Percentiles rank a stretch among this genome's conserved stretches.
Evolutionary conservation across 2,113 vertebrate species (phyloP).

Genomic region (Prolemur simus): DNA sequence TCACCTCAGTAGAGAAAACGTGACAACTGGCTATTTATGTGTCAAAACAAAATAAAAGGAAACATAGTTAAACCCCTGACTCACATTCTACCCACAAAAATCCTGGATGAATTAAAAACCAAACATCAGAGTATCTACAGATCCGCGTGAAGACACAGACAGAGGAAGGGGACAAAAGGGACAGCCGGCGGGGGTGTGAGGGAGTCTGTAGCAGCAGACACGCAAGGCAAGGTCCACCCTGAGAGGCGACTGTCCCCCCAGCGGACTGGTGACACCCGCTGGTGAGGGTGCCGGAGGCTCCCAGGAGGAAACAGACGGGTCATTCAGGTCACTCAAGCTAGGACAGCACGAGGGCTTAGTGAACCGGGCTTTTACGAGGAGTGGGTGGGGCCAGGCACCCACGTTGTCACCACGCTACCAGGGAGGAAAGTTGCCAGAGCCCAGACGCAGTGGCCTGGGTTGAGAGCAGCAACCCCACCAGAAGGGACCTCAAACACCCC

Average conservation of each 20-base stretch:
- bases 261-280: fast-evolving
- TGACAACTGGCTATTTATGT: fast-evolving
- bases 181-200: fast-evolving
- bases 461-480: no score
- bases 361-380: background rate
- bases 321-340: no score
- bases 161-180: fast-evolving
- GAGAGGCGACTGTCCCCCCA: no score
- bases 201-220: background rate
- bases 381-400: background rate
- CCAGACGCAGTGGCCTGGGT: background rate
- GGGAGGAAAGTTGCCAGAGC: background rate
- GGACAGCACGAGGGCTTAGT: background rate
- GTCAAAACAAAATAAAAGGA: background rate
- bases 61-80: background rate
- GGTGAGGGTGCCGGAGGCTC: background rate
- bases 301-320: fast-evolving
- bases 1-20: fast-evolving
- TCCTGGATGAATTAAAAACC: background rate
- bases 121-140: background rate
- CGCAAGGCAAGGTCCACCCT: fast-evolving
- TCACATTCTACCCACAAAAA: background rate
- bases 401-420: fast-evolving
- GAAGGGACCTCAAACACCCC: background rate
- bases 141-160: background rate